Percentiles rank a stretch among this genome's conserved stretches.
Evolutionary conservation across 2,113 vertebrate genomes (phyloP).

Genomic region (Cygnus atratus): DNA sequence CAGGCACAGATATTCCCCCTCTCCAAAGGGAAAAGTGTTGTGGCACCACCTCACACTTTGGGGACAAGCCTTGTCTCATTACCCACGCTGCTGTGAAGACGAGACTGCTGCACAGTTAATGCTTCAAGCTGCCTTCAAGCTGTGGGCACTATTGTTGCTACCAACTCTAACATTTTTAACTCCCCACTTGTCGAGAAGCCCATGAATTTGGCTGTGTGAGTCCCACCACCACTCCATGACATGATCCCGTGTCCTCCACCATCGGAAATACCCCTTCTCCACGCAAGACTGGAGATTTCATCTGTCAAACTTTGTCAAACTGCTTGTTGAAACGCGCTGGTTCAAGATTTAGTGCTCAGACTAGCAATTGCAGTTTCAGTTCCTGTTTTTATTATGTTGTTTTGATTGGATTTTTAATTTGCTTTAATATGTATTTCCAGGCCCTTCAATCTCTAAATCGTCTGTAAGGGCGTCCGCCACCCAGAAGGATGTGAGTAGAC

Average conservation of each 20-base stretch:
- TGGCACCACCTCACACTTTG: background rate
- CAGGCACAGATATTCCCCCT: background rate
- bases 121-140: background rate
- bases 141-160: background rate
- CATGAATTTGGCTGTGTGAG: background rate
- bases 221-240: accelerated
- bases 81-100: background rate
- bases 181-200: background rate
- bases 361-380: background rate
- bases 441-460: background rate
- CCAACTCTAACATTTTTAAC: background rate
- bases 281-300: background rate
- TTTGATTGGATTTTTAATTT: constrained; percentile 46
- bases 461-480: background rate
- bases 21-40: background rate
- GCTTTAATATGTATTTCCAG: background rate
- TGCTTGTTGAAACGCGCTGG: background rate
- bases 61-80: background rate
- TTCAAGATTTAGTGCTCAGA: background rate
- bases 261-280: background rate
- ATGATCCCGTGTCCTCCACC: accelerated
- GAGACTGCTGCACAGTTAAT: background rate
- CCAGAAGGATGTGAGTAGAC: background rate
- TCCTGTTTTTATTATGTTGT: background rate
- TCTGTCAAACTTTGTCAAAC: background rate